A percentile compares a stretch with the other conserved stretches of the same genome.
Conservation (phyloP, 2,888 invertebrate genomes). For the Spodoptera picta region DNA sequence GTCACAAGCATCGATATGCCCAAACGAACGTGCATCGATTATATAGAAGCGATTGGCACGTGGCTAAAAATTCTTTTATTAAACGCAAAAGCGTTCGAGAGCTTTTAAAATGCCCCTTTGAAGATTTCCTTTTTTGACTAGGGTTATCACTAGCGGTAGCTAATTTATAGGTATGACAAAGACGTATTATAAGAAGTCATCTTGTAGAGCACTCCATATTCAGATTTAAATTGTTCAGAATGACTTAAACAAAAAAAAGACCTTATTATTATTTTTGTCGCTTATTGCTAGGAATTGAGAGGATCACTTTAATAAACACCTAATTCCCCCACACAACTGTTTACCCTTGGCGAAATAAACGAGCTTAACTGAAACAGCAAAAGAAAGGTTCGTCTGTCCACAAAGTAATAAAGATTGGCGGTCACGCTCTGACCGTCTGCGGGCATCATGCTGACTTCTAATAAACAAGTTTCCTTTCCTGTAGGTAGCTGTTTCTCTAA, state of each 20-base stretch:
- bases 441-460: constrained; percentile 34
- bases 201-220: too few species aligned
- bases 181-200: too few species aligned
- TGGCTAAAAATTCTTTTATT: constrained; percentile 20
- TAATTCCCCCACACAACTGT: constrained; percentile 43
- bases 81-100: too few species aligned
- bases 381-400: constrained; percentile 54
- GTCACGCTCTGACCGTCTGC: constrained; percentile 47
- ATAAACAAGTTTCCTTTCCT: constrained; percentile 51
- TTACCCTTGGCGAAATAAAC: constrained; percentile 58
- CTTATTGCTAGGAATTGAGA: constrained; percentile 13
- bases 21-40: constrained; percentile 46
- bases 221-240: too few species aligned
- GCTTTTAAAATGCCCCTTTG: too few species aligned
- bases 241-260: too few species aligned
- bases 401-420: constrained; percentile 66
- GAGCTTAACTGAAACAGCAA: constrained; percentile 58
- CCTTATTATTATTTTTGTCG: background rate
- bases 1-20: constrained; percentile 34
- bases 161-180: too few species aligned
- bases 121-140: too few species aligned
- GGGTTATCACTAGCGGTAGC: too few species aligned
- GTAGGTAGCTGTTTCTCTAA: constrained; percentile 12
- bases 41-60: constrained; percentile 39
- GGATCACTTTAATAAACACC: constrained; percentile 29